Conservation (phyloP, 2,797 vertebrate species). For the Hipposideros larvatus region DNA sequence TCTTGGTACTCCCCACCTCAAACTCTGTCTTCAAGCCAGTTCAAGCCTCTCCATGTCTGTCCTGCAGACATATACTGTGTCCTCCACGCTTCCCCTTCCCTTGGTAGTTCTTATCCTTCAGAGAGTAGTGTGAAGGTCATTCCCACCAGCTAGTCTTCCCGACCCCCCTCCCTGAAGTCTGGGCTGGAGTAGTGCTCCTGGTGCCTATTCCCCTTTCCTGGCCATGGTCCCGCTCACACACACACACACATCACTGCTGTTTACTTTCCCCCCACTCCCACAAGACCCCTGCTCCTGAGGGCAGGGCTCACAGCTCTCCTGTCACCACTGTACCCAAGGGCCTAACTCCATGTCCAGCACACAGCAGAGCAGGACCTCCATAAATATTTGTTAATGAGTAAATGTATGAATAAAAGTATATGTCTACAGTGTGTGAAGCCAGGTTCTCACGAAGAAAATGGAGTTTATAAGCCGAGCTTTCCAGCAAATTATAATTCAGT, state of each 20-base stretch:
- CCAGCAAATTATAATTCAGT: slow-evolving; percentile 22
- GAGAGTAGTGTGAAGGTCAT: background rate
- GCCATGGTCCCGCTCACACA: background rate
- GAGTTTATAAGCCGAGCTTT: slow-evolving; percentile 8
- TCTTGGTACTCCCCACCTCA: background rate
- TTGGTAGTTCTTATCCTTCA: background rate
- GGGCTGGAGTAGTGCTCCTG: background rate
- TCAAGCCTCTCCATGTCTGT: background rate
- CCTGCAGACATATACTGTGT: background rate
- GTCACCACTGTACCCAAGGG: too few species aligned
- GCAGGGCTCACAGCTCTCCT: background rate
- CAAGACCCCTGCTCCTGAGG: background rate
- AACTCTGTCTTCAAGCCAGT: background rate
- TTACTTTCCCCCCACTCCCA: background rate
- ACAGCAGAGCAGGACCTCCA: background rate
- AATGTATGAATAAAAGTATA: background rate
- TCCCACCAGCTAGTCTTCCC: background rate
- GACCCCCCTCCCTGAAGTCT: background rate
- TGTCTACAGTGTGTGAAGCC: background rate
- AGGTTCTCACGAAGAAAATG: background rate
- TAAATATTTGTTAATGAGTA: background rate
- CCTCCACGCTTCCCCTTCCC: background rate
- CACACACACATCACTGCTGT: fast-evolving
- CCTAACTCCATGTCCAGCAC: background rate
- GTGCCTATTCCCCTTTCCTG: background rate